phyloP scores from a whole-genome alignment of 2,888 invertebrate genomes.

The Meiosimyza platycephala region DNA sequence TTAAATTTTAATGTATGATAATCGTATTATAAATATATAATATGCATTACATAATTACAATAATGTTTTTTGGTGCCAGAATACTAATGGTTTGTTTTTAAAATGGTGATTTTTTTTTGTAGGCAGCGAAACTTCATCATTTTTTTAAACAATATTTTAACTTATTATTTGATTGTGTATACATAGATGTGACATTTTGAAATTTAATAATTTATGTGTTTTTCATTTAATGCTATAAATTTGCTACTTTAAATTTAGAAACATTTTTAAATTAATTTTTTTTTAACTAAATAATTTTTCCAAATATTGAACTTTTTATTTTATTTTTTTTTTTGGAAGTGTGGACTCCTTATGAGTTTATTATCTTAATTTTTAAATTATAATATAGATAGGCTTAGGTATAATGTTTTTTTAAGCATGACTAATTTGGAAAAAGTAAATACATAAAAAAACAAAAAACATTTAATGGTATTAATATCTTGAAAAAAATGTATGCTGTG shows the following conservation, averaged over 20 bases:
- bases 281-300: constrained; percentile 1
- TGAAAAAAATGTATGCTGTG: constrained; percentile 14
- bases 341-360: neutral
- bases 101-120: constrained; percentile 35
- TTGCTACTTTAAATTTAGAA: constrained; percentile 55
- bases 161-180: constrained; percentile 29
- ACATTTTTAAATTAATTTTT: constrained; percentile 51
- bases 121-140: constrained; percentile 33
- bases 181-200: constrained; percentile 6
- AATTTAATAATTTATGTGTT: neutral
- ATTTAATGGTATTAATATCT: no score
- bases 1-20: constrained; percentile 20
- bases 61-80: constrained; percentile 60
- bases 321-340: neutral
- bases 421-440: no score
- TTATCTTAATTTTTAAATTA: no score
- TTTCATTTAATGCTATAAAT: constrained; percentile 38
- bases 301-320: constrained; percentile 37
- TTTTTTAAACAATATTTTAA: constrained; percentile 38
- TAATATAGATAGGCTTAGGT: no score
- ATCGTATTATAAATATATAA: constrained; percentile 22
- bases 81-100: constrained; percentile 59
- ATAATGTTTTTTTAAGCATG: neutral
- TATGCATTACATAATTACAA: constrained; percentile 35
- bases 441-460: neutral